These are phyloP conservation scores for Brienomyrus longianalis DNA, from an alignment of 2,113 vertebrate genomes.

Conservation along the genomic window DNA sequence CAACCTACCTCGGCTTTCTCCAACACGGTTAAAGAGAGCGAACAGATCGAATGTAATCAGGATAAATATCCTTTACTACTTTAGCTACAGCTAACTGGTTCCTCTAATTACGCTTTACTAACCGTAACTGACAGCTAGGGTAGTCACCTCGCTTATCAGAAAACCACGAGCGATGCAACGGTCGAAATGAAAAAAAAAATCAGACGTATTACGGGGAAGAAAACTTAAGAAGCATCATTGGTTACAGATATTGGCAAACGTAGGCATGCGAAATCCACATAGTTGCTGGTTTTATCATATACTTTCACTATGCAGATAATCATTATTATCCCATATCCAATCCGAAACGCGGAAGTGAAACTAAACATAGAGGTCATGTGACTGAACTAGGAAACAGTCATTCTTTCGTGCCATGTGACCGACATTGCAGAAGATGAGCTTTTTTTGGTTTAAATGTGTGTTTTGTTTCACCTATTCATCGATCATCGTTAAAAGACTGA, in stretches of 20 bases:
- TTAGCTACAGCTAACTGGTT: constrained; percentile 5
- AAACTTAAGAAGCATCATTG: neutral
- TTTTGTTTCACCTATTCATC: neutral
- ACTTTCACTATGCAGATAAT: neutral
- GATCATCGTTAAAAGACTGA: neutral
- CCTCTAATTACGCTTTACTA: neutral
- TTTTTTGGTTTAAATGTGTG: neutral
- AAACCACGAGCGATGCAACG: neutral
- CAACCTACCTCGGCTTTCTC: neutral
- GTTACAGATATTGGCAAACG: neutral
- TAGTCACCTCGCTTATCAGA: neutral
- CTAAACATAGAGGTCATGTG: constrained; percentile 43
- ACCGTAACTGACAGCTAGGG: neutral
- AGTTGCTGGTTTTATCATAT: neutral
- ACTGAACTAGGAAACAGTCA: constrained; percentile 37
- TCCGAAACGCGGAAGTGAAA: constrained; percentile 61
- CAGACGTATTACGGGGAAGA: neutral
- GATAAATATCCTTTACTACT: neutral
- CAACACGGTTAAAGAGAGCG: neutral
- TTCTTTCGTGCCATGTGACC: neutral
- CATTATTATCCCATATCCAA: constrained; percentile 12
- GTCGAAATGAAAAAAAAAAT: neutral
- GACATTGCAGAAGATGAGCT: neutral
- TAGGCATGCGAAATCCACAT: neutral
- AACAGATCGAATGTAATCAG: neutral